Base-by-base conservation (phyloP, 2,888 invertebrate species). In the Lydus trimaculatus region DNA sequence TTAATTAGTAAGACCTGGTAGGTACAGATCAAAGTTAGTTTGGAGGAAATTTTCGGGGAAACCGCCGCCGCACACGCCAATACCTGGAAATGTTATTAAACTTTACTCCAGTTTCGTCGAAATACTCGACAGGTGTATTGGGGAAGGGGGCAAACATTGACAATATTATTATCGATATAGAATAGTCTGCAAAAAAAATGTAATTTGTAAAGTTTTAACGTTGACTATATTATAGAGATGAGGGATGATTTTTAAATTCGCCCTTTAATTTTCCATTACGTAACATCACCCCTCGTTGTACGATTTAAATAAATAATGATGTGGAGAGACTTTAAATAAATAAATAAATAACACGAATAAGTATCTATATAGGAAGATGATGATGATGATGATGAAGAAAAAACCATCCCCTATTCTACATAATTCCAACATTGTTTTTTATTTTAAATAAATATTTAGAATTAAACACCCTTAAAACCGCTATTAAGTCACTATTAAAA, bases 1-100 rank as follows among this genome's bases (percentile, higher is more conserved):
- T 77, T 84, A 84, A 85, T 85, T 84, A 84, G 82, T 80, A 81
- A 28, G 83, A 80, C 56, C 83, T n/a, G n/a, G n/a, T n/a, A n/a
- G 80, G 80, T 79, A 78, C 73, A 83, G 84, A 84, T 84, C 84
- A 84, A 84, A 84, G 84, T 75, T 67, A 68, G 73, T 72, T 70
- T 71, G 72, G 67, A 76, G 67, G 65, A 62, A 43, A n/a, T n/a
- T 43, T 65, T 65, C 64, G 62, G 58, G 65, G 63, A 52, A 67
- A 67, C 70, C 63, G 65, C 65, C 1, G 7, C 0, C 28, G 15
- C 56, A 25, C 52, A 43, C 43, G 11, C 43, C 4, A 1, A 43
- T n/a, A 17, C 1, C 3, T 7, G 6, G 43, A 36, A 13, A 36
- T 36, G 36, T 33, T 67, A 65, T 65, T 70, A 67, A 70, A 28